Evolutionary conservation across 2,797 vertebrate species (phyloP).

Genomic region (Protonibea diacanthus): DNA sequence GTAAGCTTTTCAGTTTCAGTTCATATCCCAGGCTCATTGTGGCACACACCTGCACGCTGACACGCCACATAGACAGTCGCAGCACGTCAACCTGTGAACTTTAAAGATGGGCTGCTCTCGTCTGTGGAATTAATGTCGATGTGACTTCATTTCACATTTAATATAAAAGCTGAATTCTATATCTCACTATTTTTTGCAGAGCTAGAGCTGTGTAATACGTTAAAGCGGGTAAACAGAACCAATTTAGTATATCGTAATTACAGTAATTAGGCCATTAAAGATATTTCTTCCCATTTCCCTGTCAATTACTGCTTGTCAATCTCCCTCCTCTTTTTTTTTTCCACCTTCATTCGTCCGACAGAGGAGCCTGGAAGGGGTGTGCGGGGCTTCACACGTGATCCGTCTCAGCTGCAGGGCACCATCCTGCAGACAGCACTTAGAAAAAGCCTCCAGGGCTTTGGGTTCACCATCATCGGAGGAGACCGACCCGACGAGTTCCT

Average conservation of each 20-base stretch:
- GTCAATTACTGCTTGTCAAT: conserved; percentile 7
- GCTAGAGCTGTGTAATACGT: not conserved
- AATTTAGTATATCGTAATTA: conserved; percentile 5
- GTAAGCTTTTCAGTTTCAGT: conserved; percentile 37
- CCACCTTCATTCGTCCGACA: conserved; percentile 13
- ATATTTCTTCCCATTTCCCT: conserved; percentile 2
- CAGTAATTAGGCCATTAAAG: conserved; percentile 21
- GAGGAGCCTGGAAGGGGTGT: conserved; percentile 65
- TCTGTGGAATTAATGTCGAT: conserved; percentile 5
- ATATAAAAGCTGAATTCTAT: conserved; percentile 13
- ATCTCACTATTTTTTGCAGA: not conserved
- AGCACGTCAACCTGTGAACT: conserved; percentile 29
- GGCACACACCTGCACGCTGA: not conserved
- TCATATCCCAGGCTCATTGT: conserved; percentile 24
- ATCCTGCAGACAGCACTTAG: conserved; percentile 90
- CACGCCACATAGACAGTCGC: conserved; percentile 1
- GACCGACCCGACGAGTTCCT: conserved; percentile 97
- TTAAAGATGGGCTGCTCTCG: conserved; percentile 7
- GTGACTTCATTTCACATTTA: conserved; percentile 14
- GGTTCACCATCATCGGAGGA: conserved; percentile 98
- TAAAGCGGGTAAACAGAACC: not conserved
- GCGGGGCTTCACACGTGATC: conserved; percentile 92
- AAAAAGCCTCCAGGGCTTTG: conserved; percentile 96
- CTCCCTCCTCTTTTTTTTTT: not conserved
- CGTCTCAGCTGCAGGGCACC: conserved; percentile 91